Base-by-base conservation (phyloP, 2,888 invertebrate genomes). In the Drosophila kambysellisi region DNA sequence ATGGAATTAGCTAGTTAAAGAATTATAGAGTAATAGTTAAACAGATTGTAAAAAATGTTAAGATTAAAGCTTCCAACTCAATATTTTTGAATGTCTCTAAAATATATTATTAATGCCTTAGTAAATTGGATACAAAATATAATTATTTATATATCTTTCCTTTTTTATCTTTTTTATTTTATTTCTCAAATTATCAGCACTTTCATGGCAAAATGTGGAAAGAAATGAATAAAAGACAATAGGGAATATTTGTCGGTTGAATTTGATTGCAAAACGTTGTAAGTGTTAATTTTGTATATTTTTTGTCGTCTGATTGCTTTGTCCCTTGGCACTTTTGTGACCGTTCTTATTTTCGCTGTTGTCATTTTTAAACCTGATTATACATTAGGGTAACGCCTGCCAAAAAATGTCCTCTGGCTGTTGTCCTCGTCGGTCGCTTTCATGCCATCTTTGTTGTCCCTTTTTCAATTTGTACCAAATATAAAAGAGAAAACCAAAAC, bases 341-440 rank as follows among this genome's bases (percentile, higher is more conserved):
- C 69, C 82, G 79, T 85, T 84, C 69, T 83, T 78, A 78, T 79
- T 70, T 65, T 66, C 59, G 60, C 68, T 72, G 60, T 80, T 81
- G 76, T 83, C 86, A 86, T 83, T 86, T 76, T 75, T 58, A 75
- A 86, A 86, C 77, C 83, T 83, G 85, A 85, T 88, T 85, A 85
- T 76, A 76, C 84, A 82, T 79, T 79, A 68, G 71, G 71, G 67
- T 68, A 75, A 71, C 50, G 67, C 72, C 60, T 56, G 66, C 71
- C 53, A 67, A 71, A 81, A 56, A 72, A 11, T 61, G 70, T 79
- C 70, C 79, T 69, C 35, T 39, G 74, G 65, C 78, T 53, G 50
- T 37, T 39, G 52, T 59, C 67, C 43, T 70, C 41, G 57, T 68
- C 70, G 48, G 69, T 58, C 29, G 76, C 76, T 80, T 88, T 84